Percentiles rank a stretch among this genome's conserved stretches.
Evolutionary conservation across 2,113 vertebrate species (phyloP).

Genomic region (Laticauda colubrina): DNA sequence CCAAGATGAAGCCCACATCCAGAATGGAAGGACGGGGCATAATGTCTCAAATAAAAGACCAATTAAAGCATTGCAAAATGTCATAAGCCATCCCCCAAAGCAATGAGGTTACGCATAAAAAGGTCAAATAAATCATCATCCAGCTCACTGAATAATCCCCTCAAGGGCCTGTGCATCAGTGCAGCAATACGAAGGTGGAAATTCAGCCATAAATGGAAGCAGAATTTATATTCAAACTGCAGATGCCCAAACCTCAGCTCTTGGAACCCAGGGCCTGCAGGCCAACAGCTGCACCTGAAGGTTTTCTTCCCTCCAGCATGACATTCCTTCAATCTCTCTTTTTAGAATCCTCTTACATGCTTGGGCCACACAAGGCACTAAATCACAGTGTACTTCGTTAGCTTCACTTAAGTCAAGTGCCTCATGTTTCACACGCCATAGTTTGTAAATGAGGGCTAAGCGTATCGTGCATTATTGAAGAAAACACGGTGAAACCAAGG

Average conservation of each 20-base stretch:
- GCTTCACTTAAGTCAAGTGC: neutral
- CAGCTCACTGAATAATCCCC: neutral
- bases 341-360: neutral
- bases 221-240: neutral
- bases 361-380: neutral
- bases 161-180: neutral
- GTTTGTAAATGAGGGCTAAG: neutral
- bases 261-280: neutral
- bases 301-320: neutral
- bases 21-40: neutral
- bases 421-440: neutral
- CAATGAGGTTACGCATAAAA: neutral
- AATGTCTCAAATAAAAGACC: neutral
- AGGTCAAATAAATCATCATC: neutral
- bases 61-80: neutral
- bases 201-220: slow-evolving; percentile 15
- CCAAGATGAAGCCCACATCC: neutral
- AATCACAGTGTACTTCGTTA: neutral
- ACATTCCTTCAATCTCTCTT: neutral
- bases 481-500: neutral
- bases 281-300: neutral
- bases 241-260: neutral
- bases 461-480: neutral
- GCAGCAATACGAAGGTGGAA: neutral
- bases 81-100: neutral